Evolutionary conservation across 1,140 invertebrate species (phyloP), one percentile per base, ranked within the genome.

Genomic region (Drosophila nasuta): DNA sequence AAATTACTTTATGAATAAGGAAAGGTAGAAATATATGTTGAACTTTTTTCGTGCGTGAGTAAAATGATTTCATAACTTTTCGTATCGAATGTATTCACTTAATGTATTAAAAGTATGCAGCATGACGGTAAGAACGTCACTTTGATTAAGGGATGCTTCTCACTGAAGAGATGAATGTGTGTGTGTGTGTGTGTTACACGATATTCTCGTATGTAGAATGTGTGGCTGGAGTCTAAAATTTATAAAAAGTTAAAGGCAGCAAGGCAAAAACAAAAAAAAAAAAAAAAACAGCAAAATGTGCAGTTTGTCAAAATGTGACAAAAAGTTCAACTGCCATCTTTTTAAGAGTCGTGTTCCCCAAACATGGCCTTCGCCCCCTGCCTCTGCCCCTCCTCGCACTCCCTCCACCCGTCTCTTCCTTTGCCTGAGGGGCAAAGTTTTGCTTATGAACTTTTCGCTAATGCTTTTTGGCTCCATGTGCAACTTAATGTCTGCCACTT

Each of bases 311-410:
- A 65, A 54, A 60, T 66, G 56, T 73, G 35, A 56, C 67, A 73
- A 86, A 79, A 87, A 88, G 73, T 87, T 82, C 66, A 87, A 80
- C 83, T 87, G 77, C 77, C 83, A 82, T 88, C 86, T 54, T 85
- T 85, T 81, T 75, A 46, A 73, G 60, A 78, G 63, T 67, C 58
- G 35, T 48, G 71, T 33, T 46, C 8, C 59, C 20, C 63, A n/a
- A 20, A 8, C 38, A 25, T 35, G n/a, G 33, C 35, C 38, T 25
- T 28, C 15, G 0, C 33, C 10, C 17, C n/a, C 11, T 25, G 5
- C 51, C 56, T 60, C 20, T 25, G 4, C 20, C 20, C 20, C 20
- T 20, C 20, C 3, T 20, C 20, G 0, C 20, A 20, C 20, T 20
- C 20, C 20, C 20, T 3, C 20, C 20, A 4, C 51, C 20, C 20